A percentile compares a stretch with the other conserved stretches of the same genome.
phyloP scores from a whole-genome alignment of 2,888 invertebrate genomes.

The Latrodectus elegans region DNA sequence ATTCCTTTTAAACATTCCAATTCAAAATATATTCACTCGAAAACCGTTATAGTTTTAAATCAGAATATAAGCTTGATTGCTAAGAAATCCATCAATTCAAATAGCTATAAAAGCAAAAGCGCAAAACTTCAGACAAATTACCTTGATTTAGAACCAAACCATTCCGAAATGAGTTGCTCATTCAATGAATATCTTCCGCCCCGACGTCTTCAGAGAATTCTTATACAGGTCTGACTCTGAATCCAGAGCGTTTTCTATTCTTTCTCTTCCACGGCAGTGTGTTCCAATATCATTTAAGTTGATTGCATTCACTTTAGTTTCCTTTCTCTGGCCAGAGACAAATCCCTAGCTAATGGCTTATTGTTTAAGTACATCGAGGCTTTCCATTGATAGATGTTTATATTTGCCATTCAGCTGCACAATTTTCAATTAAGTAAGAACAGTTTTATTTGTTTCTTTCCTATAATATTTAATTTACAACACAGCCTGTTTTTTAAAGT shows the following conservation, averaged over 20 bases:
- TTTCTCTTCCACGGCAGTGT: background rate
- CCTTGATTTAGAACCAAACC: background rate
- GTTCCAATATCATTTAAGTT: conserved; percentile 10
- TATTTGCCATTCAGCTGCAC: too few species aligned
- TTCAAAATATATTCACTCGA: too few species aligned
- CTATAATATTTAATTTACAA: too few species aligned
- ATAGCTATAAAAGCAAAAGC: background rate
- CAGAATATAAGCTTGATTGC: background rate
- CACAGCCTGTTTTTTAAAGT: too few species aligned
- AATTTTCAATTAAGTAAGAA: too few species aligned
- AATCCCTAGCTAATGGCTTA: conserved; percentile 19
- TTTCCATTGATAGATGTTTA: background rate
- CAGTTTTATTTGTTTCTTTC: too few species aligned
- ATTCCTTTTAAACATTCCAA: too few species aligned
- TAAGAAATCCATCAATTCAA: background rate
- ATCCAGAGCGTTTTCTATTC: background rate
- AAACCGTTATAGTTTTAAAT: too few species aligned
- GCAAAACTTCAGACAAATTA: background rate
- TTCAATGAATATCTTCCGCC: background rate
- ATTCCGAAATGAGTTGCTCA: conserved; percentile 3
- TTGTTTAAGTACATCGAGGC: background rate
- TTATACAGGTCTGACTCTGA: background rate
- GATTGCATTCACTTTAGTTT: conserved; percentile 24
- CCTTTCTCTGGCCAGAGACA: background rate
- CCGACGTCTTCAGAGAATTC: background rate